A percentile compares a stretch with the other conserved stretches of the same genome.
Evolutionary conservation across 2,888 invertebrate species (phyloP).

Genomic region (Eilema caniola): DNA sequence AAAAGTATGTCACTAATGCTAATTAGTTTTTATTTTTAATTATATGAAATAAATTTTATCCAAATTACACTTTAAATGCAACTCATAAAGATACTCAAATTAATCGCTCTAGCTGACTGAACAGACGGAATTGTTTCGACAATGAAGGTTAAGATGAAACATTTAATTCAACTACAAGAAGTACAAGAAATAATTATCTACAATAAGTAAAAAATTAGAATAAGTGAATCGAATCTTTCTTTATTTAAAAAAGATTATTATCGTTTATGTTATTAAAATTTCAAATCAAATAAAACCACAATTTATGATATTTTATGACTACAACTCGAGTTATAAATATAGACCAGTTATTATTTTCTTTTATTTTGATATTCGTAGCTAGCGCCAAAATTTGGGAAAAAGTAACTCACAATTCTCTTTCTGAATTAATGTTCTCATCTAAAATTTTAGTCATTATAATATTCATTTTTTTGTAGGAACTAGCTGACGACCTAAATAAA

Average conservation of each 20-base stretch:
- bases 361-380: not conserved
- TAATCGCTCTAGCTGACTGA: slow-evolving; percentile 19
- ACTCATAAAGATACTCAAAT: slow-evolving; percentile 27
- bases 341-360: not conserved
- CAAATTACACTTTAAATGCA: slow-evolving; percentile 44
- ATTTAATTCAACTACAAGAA: not conserved
- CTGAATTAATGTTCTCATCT: not conserved
- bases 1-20: slow-evolving; percentile 18
- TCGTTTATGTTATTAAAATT: no score
- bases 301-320: no score
- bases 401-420: not conserved
- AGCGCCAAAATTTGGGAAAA: not conserved
- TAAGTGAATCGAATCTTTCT: not conserved
- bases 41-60: slow-evolving; percentile 15
- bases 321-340: not conserved
- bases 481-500: not conserved
- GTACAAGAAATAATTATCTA: not conserved
- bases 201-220: not conserved
- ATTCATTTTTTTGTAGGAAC: not conserved
- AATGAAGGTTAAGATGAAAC: not conserved
- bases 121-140: not conserved
- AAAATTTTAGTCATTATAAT: not conserved
- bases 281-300: not conserved
- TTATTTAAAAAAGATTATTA: no score
- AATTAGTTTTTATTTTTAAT: not conserved